Base-by-base conservation (phyloP, 2,113 vertebrate species). In the Seriola aureovittata region DNA sequence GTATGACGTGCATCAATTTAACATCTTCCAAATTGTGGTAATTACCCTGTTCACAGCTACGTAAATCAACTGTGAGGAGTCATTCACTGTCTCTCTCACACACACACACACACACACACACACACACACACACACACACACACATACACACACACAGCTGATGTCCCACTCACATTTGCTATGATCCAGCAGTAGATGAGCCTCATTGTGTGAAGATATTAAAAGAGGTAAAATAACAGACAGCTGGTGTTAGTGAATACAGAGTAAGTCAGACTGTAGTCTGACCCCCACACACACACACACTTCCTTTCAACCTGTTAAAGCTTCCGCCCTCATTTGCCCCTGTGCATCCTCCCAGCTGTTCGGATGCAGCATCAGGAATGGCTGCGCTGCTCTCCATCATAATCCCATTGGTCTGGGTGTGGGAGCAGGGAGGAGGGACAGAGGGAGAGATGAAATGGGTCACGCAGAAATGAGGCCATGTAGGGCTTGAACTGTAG, bases 401-500 rank as follows among this genome's bases (percentile, higher is more conserved):
- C 62, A 71, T 93, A 91, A 92, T 94, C 91, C 87, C 40, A 36
- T 55, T 63, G 50, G 64, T 65, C 34, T 81, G 81, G 64, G 67
- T 85, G 82, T 75, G 71, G 46, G 50, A 54, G 75, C 11, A 57
- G 66, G 81, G 59, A 67, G 67, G 84, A 46, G 6, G 48, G 64
- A 1, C 14, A 5, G 46, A 34, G 25, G 17, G 48, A 72, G 62
- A 55, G 38, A 71, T 16, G 88, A 95, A 94, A 80, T 93, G 82
- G 93, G 93, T 94, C 93, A 93, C 10, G 34, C 64, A 85, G 82
- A 92, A 94, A 90, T 75, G 70, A 94, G 92, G 88, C 71, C 91
- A 91, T 16, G 58, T 63, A 62, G 89, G 85, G 88, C 73, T 89
- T 85, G 88, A 90, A 88, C 88, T 73, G 69, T 40, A 71, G 84